Evolutionary conservation across 1,140 invertebrate species (phyloP).

Genomic region (Doryteuthis pealeii): DNA sequence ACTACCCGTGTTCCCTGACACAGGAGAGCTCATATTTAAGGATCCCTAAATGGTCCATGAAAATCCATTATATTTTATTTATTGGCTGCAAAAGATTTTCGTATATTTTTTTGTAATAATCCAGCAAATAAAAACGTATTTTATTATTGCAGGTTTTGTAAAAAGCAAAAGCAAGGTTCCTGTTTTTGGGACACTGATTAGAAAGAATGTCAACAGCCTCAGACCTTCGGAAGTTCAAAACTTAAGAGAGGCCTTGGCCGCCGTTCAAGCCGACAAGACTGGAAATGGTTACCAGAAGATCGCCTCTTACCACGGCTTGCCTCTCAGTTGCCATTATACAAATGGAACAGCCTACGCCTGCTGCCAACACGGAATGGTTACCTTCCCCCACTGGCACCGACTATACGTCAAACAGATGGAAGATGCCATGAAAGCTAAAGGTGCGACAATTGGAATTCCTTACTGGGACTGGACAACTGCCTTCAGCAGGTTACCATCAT

Average conservation of each 20-base stretch:
- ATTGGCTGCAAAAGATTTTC: no score
- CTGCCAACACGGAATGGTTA: conserved; percentile 30
- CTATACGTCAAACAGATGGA: conserved; percentile 18
- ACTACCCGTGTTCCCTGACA: no score
- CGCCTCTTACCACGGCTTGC: conserved; percentile 19
- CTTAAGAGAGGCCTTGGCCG: conserved; percentile 20
- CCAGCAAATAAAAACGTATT: no score
- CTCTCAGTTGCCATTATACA: conserved; percentile 5
- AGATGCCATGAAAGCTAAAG: conserved; percentile 17
- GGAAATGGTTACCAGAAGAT: conserved; percentile 19
- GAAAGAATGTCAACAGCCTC: conserved; percentile 27
- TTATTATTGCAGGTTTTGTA: no score
- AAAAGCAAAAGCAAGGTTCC: no score
- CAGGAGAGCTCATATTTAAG: no score
- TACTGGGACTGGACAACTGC: conserved; percentile 38
- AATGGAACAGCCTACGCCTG: conserved; percentile 23
- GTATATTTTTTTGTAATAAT: no score
- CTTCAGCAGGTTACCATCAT: conserved; percentile 21
- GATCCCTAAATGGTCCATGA: no score
- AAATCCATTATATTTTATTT: no score
- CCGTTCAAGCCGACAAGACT: conserved; percentile 9
- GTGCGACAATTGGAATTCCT: conserved; percentile 25
- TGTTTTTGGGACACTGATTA: conserved; percentile 10
- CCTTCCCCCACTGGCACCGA: conserved; percentile 33
- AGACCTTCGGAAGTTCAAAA: conserved; percentile 23